Conservation (phyloP, 2,113 vertebrate genomes). For the Brachyhypopomus occidentalis region DNA sequence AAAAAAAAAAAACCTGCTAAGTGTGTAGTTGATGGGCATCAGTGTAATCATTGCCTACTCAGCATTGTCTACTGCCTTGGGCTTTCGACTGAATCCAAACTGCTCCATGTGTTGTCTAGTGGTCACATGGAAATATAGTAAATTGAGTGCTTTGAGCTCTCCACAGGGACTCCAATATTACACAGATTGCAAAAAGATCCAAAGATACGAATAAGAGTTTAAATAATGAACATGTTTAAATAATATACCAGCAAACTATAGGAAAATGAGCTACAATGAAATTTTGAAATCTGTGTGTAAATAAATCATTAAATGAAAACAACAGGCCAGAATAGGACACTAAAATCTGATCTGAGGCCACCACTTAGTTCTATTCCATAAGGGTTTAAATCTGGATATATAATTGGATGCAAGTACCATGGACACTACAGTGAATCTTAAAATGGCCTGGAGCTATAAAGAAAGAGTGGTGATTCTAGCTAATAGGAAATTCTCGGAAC, state of each 20-base stretch:
- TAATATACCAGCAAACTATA: no score
- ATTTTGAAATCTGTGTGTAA: no score
- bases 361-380: neutral
- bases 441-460: constrained; percentile 7
- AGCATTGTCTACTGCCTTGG: constrained; percentile 1
- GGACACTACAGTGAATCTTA: neutral
- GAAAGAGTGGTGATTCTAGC: neutral
- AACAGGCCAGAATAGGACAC: no score
- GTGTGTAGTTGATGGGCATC: constrained; percentile 14
- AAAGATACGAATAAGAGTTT: no score
- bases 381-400: neutral
- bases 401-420: neutral
- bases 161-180: neutral
- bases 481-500: neutral
- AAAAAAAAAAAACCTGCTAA: constrained; percentile 17
- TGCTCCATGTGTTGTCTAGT: constrained; percentile 15
- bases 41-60: constrained; percentile 28
- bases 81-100: no score
- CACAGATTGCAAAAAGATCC: neutral
- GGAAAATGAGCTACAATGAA: no score
- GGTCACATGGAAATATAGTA: neutral
- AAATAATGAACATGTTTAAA: no score
- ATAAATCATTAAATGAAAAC: no score
- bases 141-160: neutral
- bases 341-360: no score